Percentiles rank a stretch among this genome's conserved stretches.
phyloP scores from a whole-genome alignment of 2,888 invertebrate genomes.

The Drosophila picticornis region DNA sequence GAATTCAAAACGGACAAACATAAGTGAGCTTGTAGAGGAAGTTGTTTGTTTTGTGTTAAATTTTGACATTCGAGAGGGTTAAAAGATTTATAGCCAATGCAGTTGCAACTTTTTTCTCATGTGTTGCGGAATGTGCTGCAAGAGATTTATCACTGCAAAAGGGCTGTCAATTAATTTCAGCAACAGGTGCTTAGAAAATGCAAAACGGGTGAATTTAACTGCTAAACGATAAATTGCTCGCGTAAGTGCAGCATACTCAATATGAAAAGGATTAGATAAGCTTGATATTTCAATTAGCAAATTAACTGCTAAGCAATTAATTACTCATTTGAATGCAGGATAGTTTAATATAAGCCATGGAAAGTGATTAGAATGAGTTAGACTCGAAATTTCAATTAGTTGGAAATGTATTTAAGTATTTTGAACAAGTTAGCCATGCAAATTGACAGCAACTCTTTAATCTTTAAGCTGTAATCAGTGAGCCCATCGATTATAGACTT shows the following conservation, averaged over 20 bases:
- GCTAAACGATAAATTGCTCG: conserved; percentile 15
- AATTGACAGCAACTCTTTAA: neutral
- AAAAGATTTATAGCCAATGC: conserved; percentile 28
- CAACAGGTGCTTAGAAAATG: conserved; percentile 35
- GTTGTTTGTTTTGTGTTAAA: neutral
- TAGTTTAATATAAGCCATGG: neutral
- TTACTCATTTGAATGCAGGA: neutral
- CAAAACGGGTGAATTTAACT: conserved; percentile 2
- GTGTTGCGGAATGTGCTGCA: conserved; percentile 16
- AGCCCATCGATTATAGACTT: neutral
- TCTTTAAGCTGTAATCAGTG: neutral
- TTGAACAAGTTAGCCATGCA: conserved; percentile 18
- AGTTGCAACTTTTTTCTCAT: conserved; percentile 20
- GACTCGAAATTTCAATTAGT: neutral
- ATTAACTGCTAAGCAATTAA: conserved; percentile 20
- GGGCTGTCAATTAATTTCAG: conserved; percentile 29
- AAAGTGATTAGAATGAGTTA: conserved; percentile 16
- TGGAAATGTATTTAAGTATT: neutral
- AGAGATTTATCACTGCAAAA: conserved; percentile 32
- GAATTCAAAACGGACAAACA: neutral
- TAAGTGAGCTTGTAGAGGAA: conserved; percentile 8
- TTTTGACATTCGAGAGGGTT: neutral
- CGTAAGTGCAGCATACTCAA: neutral
- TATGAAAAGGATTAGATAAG: conserved; percentile 18
- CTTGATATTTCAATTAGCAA: conserved; percentile 3